Percentiles rank a stretch among this genome's conserved stretches.
These are phyloP conservation scores for Theonella swinhoei DNA, from an alignment of 37 sponge, comb jelly and placozoan genomes.

Conservation along the genomic window DNA sequence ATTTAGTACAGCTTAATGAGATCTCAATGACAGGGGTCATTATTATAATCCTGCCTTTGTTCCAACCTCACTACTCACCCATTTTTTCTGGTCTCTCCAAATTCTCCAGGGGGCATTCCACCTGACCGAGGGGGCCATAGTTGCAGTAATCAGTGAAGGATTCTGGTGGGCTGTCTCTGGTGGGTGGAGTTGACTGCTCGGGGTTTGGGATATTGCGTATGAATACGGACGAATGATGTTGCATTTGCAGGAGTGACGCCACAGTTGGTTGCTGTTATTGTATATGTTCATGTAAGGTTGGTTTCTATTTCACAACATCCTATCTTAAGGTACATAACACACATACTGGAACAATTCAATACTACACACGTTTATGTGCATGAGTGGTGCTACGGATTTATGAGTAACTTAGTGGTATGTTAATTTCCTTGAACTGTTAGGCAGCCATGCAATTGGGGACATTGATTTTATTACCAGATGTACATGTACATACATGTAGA, in stretches of 20 bases:
- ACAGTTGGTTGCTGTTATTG: background rate
- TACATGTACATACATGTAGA: slow-evolving; percentile 19
- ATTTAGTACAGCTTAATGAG: no score
- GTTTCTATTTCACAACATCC: background rate
- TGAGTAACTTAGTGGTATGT: background rate
- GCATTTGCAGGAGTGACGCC: background rate
- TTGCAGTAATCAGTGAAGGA: background rate
- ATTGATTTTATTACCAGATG: background rate
- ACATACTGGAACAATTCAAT: background rate
- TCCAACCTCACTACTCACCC: background rate
- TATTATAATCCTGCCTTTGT: background rate
- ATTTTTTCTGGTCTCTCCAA: no score
- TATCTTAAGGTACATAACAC: background rate
- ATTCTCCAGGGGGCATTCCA: background rate
- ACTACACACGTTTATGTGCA: background rate
- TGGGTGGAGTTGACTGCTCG: background rate
- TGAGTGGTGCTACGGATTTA: background rate
- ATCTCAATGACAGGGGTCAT: no score
- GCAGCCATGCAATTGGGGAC: background rate
- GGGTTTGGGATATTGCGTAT: background rate
- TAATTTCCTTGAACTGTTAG: background rate
- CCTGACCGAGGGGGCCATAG: background rate
- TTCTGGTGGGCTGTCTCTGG: background rate
- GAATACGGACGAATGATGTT: background rate
- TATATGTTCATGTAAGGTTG: no score